Evolutionary conservation across 1,140 invertebrate species (phyloP).

Genomic region (Belonocnema kinseyi): DNA sequence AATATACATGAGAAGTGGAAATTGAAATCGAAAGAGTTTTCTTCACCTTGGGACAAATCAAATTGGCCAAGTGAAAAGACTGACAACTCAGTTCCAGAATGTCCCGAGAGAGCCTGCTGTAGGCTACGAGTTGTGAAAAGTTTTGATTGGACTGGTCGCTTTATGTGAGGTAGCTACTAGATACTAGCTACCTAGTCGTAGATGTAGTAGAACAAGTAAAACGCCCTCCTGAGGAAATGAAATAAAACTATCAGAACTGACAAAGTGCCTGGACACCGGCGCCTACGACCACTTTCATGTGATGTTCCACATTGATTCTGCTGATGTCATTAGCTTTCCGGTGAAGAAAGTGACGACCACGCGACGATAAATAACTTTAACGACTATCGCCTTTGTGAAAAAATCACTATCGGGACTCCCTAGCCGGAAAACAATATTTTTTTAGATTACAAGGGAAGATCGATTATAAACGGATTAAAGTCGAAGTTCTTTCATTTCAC

Average conservation of each 20-base stretch:
- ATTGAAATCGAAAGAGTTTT: slow-evolving; percentile 28
- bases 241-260: slow-evolving; percentile 20
- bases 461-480: too few relatives aligned
- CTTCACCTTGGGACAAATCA: slow-evolving; percentile 29
- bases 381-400: background rate
- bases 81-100: background rate
- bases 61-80: slow-evolving; percentile 4
- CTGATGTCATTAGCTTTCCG: background rate
- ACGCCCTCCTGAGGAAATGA: slow-evolving; percentile 13
- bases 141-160: slow-evolving; percentile 19
- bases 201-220: background rate
- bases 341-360: slow-evolving; percentile 18
- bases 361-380: slow-evolving; percentile 9
- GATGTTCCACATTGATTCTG: background rate
- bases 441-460: too few relatives aligned
- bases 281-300: background rate
- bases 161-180: background rate
- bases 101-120: background rate
- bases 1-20: background rate
- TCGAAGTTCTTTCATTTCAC: too few relatives aligned
- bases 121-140: slow-evolving; percentile 15
- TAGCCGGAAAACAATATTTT: too few relatives aligned
- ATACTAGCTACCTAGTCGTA: too few relatives aligned
- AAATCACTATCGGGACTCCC: too few relatives aligned
- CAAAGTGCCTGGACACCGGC: slow-evolving; percentile 2